Conservation (phyloP, 2,888 invertebrate species). For the Phalera bucephala region DNA sequence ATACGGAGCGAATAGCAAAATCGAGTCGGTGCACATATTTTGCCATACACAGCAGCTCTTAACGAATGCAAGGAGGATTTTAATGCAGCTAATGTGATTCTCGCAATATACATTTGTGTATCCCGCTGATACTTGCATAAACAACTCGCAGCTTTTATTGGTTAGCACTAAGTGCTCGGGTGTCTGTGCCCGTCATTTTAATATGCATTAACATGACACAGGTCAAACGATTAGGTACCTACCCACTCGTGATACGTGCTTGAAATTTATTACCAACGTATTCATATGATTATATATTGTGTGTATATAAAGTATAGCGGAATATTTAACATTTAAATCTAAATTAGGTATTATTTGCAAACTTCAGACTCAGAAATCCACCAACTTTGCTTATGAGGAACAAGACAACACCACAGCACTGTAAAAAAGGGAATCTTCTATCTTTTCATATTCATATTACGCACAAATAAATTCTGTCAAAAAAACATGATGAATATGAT, state of each 20-base stretch:
- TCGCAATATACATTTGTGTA: constrained; percentile 69
- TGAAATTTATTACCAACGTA: not conserved
- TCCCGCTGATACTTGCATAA: constrained; percentile 50
- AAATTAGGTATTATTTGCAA: too few species aligned
- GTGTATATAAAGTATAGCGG: too few species aligned
- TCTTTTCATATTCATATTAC: too few species aligned
- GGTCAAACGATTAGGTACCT: constrained; percentile 1
- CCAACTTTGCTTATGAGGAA: too few species aligned
- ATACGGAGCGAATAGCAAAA: constrained; percentile 74
- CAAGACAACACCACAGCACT: too few species aligned
- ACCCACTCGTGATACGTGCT: not conserved
- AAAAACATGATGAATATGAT: constrained; percentile 50
- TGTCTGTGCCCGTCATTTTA: not conserved
- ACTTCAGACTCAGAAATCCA: too few species aligned
- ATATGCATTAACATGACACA: not conserved
- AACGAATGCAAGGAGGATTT: constrained; percentile 79
- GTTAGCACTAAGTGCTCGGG: constrained; percentile 4
- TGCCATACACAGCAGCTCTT: constrained; percentile 69
- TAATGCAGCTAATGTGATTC: constrained; percentile 76
- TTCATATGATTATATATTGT: too few species aligned
- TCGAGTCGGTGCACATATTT: constrained; percentile 75
- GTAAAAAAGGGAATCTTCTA: too few species aligned
- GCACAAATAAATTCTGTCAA: too few species aligned
- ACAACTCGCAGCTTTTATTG: constrained; percentile 33
- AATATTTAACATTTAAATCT: too few species aligned